phyloP scores from a whole-genome alignment of 2,888 invertebrate species.

The Phlogophora meticulosa region DNA sequence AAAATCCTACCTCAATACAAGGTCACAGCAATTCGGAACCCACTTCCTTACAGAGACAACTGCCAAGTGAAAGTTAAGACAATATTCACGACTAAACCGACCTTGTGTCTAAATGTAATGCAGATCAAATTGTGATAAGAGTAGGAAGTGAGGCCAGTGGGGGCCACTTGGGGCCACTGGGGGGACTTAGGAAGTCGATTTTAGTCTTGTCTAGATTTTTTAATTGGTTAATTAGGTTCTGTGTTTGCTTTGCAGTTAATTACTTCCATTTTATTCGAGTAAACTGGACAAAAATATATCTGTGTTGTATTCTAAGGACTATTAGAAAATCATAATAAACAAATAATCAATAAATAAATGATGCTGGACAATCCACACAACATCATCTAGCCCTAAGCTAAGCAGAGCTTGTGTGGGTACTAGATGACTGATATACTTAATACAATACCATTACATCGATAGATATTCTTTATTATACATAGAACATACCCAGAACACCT shows the following conservation, averaged over 20 bases:
- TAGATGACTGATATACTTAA: too few species aligned
- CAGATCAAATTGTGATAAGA: slow-evolving; percentile 28
- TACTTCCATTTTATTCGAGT: neutral
- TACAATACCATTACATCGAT: too few species aligned
- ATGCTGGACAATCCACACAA: too few species aligned
- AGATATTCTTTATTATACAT: too few species aligned
- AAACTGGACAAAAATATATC: too few species aligned
- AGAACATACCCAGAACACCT: too few species aligned
- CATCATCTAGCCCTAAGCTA: too few species aligned
- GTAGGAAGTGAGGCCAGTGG: slow-evolving; percentile 28
- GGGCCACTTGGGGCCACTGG: too few species aligned
- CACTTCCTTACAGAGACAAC: slow-evolving; percentile 49
- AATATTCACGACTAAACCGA: slow-evolving; percentile 32
- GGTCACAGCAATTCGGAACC: slow-evolving; percentile 33
- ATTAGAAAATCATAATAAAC: too few species aligned
- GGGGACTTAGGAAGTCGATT: slow-evolving; percentile 17
- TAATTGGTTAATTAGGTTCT: neutral
- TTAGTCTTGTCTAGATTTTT: neutral
- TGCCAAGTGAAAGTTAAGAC: slow-evolving; percentile 54
- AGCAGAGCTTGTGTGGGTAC: too few species aligned
- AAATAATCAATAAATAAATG: too few species aligned
- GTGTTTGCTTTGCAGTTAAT: neutral
- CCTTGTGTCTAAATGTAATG: slow-evolving; percentile 43
- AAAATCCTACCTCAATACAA: slow-evolving; percentile 28
- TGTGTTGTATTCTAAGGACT: too few species aligned